Base-by-base conservation (phyloP, 1,140 invertebrate species). In the Pinna nobilis region DNA sequence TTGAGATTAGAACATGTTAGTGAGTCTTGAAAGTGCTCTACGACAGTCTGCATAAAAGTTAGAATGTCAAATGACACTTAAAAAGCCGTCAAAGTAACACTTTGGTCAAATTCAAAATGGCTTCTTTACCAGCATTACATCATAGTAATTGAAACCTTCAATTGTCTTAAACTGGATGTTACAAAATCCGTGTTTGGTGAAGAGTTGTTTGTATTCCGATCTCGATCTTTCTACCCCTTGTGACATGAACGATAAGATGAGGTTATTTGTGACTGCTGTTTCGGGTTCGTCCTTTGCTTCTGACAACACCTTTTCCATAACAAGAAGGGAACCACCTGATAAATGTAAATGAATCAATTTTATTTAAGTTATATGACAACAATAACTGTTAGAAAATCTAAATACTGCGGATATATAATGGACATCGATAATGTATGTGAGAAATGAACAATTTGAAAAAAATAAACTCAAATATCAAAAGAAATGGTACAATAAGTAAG, bases 271-370 rank as follows among this genome's bases (percentile, higher is more conserved):
- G 9, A 82, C 35, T 3, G 77, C 76, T 7, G 70, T n/a, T 41
- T 80, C 63, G 44, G 83, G 83, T 50, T 78, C 77, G 28, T 64
- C 66, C 51, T 77, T 75, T 3, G 74, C 60, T 20, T 81, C 81
- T 44, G 77, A 74, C 3, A 84, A 73, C 9, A 79, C 57, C 44
- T 84, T 82, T 50, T 84, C 83, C 55, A 81, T 41, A 2, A 84
- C 65, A 6, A 84, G 61, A n/a, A 84, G 41, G 37, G 77, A 77
- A 5, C 83, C 83, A 63, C 83, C 83, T 84, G 47, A 5, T 78
- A 77, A 35, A 32, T 28, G 23, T 2, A 47, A 47, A 47, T 18
- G 20, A 47, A 20, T 20, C 41, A 49, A 49, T 49, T 49, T 49
- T 18, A 49, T 49, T 49, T 7, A 49, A 49, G 23, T 7, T n/a